Evolutionary conservation across 2,113 vertebrate genomes (phyloP), one percentile per base, ranked within the genome.

Genomic region (Puffinus mauretanicus): DNA sequence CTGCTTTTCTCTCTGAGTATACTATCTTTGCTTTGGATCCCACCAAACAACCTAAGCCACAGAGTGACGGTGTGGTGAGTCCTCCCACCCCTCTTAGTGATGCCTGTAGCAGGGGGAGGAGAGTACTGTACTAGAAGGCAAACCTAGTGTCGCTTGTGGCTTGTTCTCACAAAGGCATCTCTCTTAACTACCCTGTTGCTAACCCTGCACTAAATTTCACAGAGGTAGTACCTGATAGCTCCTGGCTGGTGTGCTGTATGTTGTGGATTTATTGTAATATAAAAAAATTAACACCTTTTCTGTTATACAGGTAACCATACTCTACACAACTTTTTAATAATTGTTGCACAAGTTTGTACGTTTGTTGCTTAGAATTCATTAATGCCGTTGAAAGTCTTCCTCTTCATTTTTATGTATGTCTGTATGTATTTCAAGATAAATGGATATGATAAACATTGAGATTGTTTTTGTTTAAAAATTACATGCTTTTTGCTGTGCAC

Each of bases 1-100:
- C 99, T 97, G 99, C 99, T 99, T 99, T 99, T 99, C 99, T 99
- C 97, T 99, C 99, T 99, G 99, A 99, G 97, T 99, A 99, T 98
- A 99, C 99, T 99, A 98, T 99, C 98, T 99, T 99, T 99, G 99
- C 99, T 99, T 99, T 99, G 99, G 99, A 99, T 98, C 97, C 98
- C 98, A 99, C 98, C 99, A 99, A 99, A 96, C 98, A 97, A 98
- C 99, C 98, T 98, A 99, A 99, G 98, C 97, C 98, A 97, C 98
- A 99, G 98, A 98, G 98, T 98, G 98, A 98, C 90, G 94, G 99
- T 99, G 98, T 99, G 99, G 99, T 99, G 99, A 99, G 99, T 98
- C 95, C 95, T 96, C 98, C 98, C 98, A 96, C 97, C 94, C 97
- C 97, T 96, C 94, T 91, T 96, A 96, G 97, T 75, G 15, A 96